These are phyloP conservation scores for Fratercula arctica DNA, from an alignment of 2,797 vertebrate genomes.

Conservation along the genomic window DNA sequence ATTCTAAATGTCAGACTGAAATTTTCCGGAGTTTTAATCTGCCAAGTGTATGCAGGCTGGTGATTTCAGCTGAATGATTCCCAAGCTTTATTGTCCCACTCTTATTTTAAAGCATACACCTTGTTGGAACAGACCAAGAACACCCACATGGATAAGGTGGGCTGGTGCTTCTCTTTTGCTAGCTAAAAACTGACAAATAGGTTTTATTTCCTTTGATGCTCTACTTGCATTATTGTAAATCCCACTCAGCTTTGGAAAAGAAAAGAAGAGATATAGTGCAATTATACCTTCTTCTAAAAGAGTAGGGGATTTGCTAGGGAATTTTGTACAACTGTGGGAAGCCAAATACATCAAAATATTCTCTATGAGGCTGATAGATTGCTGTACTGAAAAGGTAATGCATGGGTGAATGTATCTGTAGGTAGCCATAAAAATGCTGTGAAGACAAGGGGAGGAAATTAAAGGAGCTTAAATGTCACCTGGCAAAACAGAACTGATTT, in stretches of 20 bases:
- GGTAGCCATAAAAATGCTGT: slow-evolving; percentile 7
- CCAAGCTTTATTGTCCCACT: slow-evolving; percentile 68
- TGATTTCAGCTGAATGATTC: slow-evolving; percentile 74
- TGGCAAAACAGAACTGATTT: slow-evolving; percentile 1
- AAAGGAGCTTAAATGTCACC: slow-evolving; percentile 11
- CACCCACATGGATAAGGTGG: slow-evolving; percentile 72
- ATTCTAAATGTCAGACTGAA: slow-evolving; percentile 77
- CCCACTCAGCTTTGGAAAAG: slow-evolving; percentile 50
- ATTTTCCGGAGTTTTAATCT: slow-evolving; percentile 71
- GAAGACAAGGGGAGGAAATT: not conserved
- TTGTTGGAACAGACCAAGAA: slow-evolving; percentile 70
- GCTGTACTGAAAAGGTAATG: not conserved
- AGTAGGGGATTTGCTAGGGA: slow-evolving; percentile 38
- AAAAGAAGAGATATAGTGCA: not conserved
- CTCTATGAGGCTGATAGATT: slow-evolving; percentile 1
- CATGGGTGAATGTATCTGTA: not conserved
- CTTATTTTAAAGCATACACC: slow-evolving; percentile 70
- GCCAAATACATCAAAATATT: slow-evolving; percentile 34
- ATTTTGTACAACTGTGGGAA: slow-evolving; percentile 49
- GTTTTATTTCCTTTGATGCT: slow-evolving; percentile 67
- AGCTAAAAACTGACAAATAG: slow-evolving; percentile 68
- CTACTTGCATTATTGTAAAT: slow-evolving; percentile 50
- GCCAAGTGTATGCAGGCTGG: slow-evolving; percentile 68
- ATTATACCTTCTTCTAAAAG: slow-evolving; percentile 38
- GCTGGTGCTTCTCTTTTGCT: slow-evolving; percentile 58